phyloP scores from a whole-genome alignment of 1,140 invertebrate genomes.

The Diorhabda sublineata region DNA sequence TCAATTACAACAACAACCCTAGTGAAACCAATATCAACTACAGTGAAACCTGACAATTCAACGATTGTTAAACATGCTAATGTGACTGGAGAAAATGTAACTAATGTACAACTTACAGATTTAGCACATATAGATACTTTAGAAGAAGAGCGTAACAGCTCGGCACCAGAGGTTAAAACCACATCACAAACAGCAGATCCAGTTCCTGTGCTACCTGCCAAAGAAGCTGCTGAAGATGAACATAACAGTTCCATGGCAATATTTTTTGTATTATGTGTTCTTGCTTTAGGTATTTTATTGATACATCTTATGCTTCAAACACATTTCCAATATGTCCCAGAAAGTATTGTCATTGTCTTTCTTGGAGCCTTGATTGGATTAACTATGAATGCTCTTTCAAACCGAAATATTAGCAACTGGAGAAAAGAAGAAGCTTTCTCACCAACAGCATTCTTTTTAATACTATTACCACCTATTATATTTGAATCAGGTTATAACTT shows the following conservation, averaged over 20 bases:
- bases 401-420: conserved; percentile 89
- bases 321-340: conserved; percentile 94
- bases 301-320: conserved; percentile 94
- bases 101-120: neutral
- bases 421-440: conserved; percentile 95
- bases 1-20: neutral
- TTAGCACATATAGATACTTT: too few relatives aligned
- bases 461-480: conserved; percentile 96
- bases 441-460: conserved; percentile 94
- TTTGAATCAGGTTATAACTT: conserved; percentile 99
- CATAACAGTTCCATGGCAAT: conserved; percentile 95
- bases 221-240: conserved; percentile 88
- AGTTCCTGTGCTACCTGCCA: conserved; percentile 71
- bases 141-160: too few relatives aligned
- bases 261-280: conserved; percentile 91
- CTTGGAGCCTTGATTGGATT: conserved; percentile 89
- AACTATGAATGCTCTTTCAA: conserved; percentile 84
- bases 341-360: conserved; percentile 96
- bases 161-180: too few relatives aligned
- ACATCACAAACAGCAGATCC: conserved; percentile 55
- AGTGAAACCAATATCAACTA: neutral
- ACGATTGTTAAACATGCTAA: conserved; percentile 5
- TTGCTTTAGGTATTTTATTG: conserved; percentile 87
- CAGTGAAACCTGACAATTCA: neutral
- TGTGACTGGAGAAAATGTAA: conserved; percentile 9